Conservation (phyloP, 2,888 invertebrate species). For the Sphaerophoria rueppellii region DNA sequence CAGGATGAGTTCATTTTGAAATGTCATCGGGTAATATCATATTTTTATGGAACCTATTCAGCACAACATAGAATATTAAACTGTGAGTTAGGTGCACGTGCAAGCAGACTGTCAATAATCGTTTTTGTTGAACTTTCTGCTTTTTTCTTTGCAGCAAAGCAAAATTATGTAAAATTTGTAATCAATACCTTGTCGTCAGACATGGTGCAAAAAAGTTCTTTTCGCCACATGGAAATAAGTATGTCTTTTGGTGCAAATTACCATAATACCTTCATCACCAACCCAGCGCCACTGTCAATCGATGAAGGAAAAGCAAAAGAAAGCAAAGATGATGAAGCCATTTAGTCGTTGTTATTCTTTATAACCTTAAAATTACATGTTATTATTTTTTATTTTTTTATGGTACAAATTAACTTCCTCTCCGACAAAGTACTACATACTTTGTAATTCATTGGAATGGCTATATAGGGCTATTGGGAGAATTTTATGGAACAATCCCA, state of each 20-base stretch:
- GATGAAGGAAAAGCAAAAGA: no score
- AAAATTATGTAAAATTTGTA: background rate
- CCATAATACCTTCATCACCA: background rate
- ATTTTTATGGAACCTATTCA: no score
- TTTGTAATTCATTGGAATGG: no score
- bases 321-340: background rate
- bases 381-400: background rate
- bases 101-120: no score
- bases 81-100: no score
- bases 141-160: background rate
- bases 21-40: no score
- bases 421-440: no score
- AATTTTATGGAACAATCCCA: no score
- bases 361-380: constrained; percentile 1
- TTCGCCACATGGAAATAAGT: constrained; percentile 13
- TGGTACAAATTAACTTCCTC: no score
- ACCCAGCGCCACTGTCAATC: background rate
- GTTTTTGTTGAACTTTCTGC: background rate
- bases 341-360: constrained; percentile 8
- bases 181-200: background rate
- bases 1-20: no score
- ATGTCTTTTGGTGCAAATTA: constrained; percentile 5
- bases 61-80: no score
- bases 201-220: background rate
- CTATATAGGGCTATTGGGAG: no score